Evolutionary conservation across 2,888 invertebrate species (phyloP), one percentile per base, ranked within the genome.

Genomic region (Melanchra persicariae): DNA sequence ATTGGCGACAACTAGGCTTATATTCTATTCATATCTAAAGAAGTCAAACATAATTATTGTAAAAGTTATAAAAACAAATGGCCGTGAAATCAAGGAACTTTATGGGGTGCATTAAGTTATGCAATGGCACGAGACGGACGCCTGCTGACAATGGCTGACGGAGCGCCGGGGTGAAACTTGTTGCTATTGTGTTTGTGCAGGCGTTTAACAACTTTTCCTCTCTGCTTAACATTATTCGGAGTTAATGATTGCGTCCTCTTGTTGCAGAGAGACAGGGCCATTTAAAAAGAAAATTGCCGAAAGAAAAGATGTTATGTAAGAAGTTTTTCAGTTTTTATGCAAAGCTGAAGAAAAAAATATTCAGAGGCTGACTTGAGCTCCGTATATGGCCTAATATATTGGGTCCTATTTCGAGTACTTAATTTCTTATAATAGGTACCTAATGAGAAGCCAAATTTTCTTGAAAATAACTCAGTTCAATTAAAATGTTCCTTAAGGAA

Each of bases 1-100:
- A 37, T n/a, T 43, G 63, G 2, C 19, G 19, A 22, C 52, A 19
- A 61, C 71, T 70, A 63, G 45, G 8, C 15, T 49, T 34, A 47
- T 54, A 69, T 74, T 9, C 24, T 47, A 26, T 37, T 51, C 12
- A 54, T 17, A n/a, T 64, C 26, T 26, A 30, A 64, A 55, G 7
- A 74, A 70, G 54, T 66, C 65, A 64, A 55, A 43, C 24, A n/a
- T 70, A 68, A 74, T 84, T 70, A 79, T 72, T 64, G 22, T 66
- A 7, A 77, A 86, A 84, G 79, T 70, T 74, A 84, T 85, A 79
- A 89, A 89, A 82, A 77, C 74, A 85, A 91, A 91, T 91, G 83
- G 70, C 88, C 91, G 88, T 91, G 91, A 91, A 92, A 91, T 92
- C 84, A 85, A 83, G 70, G 69, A 82, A 87, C 70, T 90, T 89